Percentiles rank a stretch among this genome's conserved stretches.
phyloP scores from a whole-genome alignment of 2,113 vertebrate genomes.

The Prietella phreatophila region DNA sequence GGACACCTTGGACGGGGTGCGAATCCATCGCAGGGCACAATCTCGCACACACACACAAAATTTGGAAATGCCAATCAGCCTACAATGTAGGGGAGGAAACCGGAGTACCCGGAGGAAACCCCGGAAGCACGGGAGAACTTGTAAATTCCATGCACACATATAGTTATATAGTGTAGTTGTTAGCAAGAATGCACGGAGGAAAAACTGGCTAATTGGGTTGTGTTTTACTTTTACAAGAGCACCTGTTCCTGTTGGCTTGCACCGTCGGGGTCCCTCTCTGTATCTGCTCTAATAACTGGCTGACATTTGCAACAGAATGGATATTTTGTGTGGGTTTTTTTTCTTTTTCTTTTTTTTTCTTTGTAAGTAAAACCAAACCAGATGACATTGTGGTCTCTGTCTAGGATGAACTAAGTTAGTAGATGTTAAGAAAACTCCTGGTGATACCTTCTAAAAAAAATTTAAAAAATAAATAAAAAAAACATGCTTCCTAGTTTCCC shows the following conservation, averaged over 20 bases:
- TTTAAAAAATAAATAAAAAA: background rate
- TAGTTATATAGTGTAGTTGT: background rate
- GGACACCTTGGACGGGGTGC: too few species aligned
- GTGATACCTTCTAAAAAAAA: background rate
- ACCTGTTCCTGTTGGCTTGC: background rate
- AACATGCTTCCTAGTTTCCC: too few species aligned
- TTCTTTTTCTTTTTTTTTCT: background rate
- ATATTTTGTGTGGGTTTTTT: background rate
- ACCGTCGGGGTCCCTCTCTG: background rate
- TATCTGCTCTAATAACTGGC: background rate
- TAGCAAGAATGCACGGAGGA: background rate
- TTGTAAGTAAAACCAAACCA: background rate
- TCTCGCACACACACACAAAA: too few species aligned
- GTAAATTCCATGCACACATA: too few species aligned
- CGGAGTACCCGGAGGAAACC: too few species aligned
- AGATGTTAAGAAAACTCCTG: background rate
- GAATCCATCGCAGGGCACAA: too few species aligned
- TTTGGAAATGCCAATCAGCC: too few species aligned
- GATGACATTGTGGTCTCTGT: background rate
- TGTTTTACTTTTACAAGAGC: background rate
- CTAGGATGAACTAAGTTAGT: background rate
- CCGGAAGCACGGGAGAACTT: too few species aligned
- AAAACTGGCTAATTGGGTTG: background rate
- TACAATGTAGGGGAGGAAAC: too few species aligned
- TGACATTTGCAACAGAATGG: constrained; percentile 6